Percentiles rank a stretch among this genome's conserved stretches.
Conservation (phyloP, 2,113 vertebrate genomes). For the Stigmatopora argus region DNA sequence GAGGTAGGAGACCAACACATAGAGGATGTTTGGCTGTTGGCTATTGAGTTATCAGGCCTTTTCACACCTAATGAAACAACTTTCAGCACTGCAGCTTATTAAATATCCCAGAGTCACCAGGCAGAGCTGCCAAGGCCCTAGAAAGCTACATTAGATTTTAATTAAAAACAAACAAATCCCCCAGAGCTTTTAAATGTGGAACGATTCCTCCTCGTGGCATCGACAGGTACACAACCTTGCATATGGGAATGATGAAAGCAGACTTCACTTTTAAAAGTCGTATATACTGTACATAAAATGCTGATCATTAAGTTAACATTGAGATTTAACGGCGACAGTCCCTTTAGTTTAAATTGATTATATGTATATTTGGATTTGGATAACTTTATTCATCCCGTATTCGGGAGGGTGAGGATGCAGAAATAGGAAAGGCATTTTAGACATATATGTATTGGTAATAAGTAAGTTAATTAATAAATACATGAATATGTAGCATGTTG, state of each 20-base stretch:
- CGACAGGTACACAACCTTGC: constrained; percentile 31
- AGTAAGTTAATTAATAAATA: no score
- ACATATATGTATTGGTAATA: no score
- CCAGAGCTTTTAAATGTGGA: constrained; percentile 45
- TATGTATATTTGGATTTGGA: no score
- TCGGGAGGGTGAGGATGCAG: no score
- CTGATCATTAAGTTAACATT: not conserved
- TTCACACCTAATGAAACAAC: constrained; percentile 77
- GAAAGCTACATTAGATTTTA: constrained; percentile 68
- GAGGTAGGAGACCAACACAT: constrained; percentile 63
- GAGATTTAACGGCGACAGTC: no score
- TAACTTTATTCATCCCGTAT: no score
- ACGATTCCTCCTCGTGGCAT: constrained; percentile 27
- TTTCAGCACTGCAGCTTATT: constrained; percentile 71
- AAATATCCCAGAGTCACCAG: constrained; percentile 66
- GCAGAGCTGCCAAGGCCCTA: constrained; percentile 58
- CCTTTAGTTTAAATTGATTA: no score
- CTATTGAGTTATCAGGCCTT: constrained; percentile 75
- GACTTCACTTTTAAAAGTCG: not conserved
- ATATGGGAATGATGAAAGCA: constrained; percentile 15
- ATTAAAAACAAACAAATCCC: constrained; percentile 73
- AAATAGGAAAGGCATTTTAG: no score
- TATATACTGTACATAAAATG: not conserved
- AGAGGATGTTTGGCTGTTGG: constrained; percentile 73
- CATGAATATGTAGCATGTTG: no score